Evolutionary conservation across 2,797 vertebrate genomes (phyloP).

Genomic region (Triplophysa bombifrons): DNA sequence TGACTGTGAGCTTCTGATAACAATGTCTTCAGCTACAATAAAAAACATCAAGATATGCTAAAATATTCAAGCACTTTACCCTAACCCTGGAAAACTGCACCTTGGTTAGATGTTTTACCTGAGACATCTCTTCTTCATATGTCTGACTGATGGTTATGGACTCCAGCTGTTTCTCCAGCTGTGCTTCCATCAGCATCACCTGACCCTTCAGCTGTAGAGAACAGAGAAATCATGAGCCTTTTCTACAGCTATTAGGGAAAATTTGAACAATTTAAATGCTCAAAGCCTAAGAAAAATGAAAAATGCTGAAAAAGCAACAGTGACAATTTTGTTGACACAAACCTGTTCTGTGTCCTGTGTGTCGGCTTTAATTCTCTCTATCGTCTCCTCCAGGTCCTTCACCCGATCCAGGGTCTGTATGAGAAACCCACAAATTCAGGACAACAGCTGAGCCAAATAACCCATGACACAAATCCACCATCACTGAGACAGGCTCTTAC

Average conservation of each 20-base stretch:
- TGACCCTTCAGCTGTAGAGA: constrained; percentile 77
- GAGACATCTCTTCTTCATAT: constrained; percentile 80
- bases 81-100: not conserved
- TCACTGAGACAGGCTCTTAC: constrained; percentile 61
- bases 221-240: not conserved
- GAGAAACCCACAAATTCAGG: constrained; percentile 8
- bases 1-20: constrained; percentile 79
- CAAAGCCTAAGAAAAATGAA: not conserved
- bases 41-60: constrained; percentile 11
- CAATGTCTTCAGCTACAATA: constrained; percentile 75
- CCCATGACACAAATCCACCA: not conserved
- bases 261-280: no score
- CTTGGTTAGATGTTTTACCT: constrained; percentile 64
- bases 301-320: not conserved
- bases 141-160: constrained; percentile 78
- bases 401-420: constrained; percentile 76
- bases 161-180: constrained; percentile 87
- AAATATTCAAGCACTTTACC: not conserved
- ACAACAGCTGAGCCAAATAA: not conserved
- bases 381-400: constrained; percentile 73
- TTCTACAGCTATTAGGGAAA: not conserved
- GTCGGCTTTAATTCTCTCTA: constrained; percentile 74
- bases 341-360: constrained; percentile 81
- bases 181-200: constrained; percentile 81
- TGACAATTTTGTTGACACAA: not conserved